These are phyloP conservation scores for Synanceia verrucosa DNA, from an alignment of 2,797 vertebrate species.

Conservation along the genomic window DNA sequence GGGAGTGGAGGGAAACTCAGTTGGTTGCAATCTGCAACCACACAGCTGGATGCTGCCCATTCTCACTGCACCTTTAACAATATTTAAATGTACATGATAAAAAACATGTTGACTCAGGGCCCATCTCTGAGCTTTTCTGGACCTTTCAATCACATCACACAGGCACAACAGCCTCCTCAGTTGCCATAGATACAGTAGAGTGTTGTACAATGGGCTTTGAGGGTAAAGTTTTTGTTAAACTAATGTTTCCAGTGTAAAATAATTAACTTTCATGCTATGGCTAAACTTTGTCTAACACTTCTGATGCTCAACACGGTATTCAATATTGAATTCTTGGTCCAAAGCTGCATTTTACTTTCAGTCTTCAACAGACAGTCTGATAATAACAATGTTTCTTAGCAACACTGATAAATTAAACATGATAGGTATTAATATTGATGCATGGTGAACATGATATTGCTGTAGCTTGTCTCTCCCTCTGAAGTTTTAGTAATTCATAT, in stretches of 20 bases:
- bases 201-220: too few species aligned
- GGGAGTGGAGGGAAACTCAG: not conserved
- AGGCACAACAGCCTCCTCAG: not conserved
- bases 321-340: not conserved
- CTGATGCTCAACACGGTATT: not conserved
- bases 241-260: not conserved
- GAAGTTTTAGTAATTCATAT: conserved; percentile 11
- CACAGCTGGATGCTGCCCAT: not conserved
- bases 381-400: conserved; percentile 2
- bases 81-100: not conserved
- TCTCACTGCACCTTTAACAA: not conserved
- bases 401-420: conserved; percentile 7
- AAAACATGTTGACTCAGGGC: not conserved
- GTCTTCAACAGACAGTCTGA: not conserved
- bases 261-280: not conserved
- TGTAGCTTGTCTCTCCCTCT: conserved; percentile 10
- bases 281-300: not conserved
- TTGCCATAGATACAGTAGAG: not conserved
- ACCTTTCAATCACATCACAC: not conserved
- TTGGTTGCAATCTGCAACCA: not conserved
- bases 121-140: not conserved
- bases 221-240: not conserved
- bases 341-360: conserved; percentile 6
- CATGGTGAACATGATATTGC: conserved; percentile 17
- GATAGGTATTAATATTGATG: conserved; percentile 12